phyloP scores from a whole-genome alignment of 2,797 vertebrate genomes.

The Takifugu ocellatus region DNA sequence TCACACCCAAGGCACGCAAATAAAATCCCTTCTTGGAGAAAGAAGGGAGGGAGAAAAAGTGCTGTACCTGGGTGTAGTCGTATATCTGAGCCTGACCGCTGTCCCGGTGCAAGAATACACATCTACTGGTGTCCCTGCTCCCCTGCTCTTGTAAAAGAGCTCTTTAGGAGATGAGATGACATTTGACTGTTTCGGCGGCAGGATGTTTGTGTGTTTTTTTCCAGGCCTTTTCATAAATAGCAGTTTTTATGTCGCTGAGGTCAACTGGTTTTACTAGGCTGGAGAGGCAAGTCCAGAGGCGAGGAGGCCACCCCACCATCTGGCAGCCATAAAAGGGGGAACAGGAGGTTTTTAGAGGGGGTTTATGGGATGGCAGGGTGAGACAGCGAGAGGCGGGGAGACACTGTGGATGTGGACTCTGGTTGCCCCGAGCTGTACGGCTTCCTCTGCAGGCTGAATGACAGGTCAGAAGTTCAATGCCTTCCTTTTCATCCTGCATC shows the following conservation, averaged over 20 bases:
- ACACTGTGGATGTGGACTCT: conserved; percentile 72
- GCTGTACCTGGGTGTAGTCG: conserved; percentile 64
- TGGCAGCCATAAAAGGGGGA: conserved; percentile 79
- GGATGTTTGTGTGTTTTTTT: conserved; percentile 76
- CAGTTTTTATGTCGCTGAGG: conserved; percentile 73
- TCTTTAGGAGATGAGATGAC: conserved; percentile 69
- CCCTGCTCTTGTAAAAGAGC: conserved; percentile 62
- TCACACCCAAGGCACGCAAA: conserved; percentile 73
- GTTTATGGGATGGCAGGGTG: conserved; percentile 74
- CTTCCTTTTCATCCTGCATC: conserved; percentile 64
- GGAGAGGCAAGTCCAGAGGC: conserved; percentile 80
- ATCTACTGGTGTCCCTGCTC: conserved; percentile 23
- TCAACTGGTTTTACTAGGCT: conserved; percentile 80
- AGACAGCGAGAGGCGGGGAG: conserved; percentile 67
- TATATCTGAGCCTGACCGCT: conserved; percentile 57
- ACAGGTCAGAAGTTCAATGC: conserved; percentile 83
- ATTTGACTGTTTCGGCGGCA: conserved; percentile 64
- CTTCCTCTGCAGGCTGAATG: conserved; percentile 72
- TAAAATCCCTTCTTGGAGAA: conserved; percentile 53
- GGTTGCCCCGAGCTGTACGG: conserved; percentile 73
- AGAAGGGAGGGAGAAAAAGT: conserved; percentile 16
- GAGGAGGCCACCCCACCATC: conserved; percentile 77
- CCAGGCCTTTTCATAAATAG: conserved; percentile 73
- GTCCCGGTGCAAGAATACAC: conserved; percentile 23
- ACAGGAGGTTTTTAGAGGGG: conserved; percentile 71